Conservation (phyloP, 2,797 vertebrate species). For the Perodicticus potto region DNA sequence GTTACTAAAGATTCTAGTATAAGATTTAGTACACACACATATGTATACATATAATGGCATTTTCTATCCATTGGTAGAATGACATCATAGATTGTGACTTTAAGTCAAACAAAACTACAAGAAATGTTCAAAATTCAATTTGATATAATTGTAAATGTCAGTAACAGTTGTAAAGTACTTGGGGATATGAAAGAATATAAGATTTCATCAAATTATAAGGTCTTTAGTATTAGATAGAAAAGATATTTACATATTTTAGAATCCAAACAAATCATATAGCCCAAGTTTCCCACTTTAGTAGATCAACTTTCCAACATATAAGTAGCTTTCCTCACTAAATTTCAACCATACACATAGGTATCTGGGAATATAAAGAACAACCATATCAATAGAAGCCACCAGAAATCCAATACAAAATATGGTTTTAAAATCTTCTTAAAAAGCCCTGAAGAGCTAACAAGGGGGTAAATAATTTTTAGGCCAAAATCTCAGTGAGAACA, state of each 20-base stretch:
- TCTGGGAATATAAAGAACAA: not conserved
- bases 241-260: conserved; percentile 8
- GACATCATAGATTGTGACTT: not conserved
- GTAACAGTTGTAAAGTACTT: not conserved
- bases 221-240: not conserved
- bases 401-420: not conserved
- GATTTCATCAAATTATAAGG: not conserved
- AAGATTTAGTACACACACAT: not conserved
- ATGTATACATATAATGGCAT: not conserved
- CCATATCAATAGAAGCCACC: not conserved
- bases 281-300: not conserved
- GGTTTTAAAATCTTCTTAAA: not conserved
- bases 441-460: not conserved
- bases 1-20: not conserved
- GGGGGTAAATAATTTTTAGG: not conserved
- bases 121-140: not conserved
- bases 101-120: not conserved
- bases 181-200: not conserved
- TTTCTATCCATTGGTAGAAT: not conserved
- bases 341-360: not conserved
- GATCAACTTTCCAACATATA: not conserved
- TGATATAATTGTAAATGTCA: not conserved
- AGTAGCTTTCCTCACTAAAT: not conserved
- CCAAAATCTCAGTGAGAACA: not conserved
- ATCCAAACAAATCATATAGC: not conserved